Conservation (phyloP, 2,888 invertebrate species). For the Tethea ocularis region DNA sequence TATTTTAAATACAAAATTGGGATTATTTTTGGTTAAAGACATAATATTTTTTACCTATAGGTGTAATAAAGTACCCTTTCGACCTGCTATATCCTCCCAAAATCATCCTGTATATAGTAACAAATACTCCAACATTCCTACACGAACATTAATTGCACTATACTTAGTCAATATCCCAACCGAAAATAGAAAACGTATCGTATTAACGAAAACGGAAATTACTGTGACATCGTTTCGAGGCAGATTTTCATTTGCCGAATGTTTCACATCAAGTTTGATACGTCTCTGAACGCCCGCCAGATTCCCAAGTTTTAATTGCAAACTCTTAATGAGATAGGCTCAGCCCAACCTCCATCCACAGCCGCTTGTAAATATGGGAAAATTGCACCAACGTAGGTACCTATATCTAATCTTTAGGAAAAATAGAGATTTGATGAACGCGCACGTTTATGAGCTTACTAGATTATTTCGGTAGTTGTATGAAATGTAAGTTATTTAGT, state of each 20-base stretch:
- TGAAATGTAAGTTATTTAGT: too few relatives aligned
- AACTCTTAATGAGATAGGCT: slow-evolving; percentile 71
- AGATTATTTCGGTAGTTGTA: too few relatives aligned
- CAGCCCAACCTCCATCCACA: slow-evolving; percentile 52
- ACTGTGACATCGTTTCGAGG: slow-evolving; percentile 44
- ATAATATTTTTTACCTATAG: too few relatives aligned
- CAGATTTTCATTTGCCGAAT: slow-evolving; percentile 62
- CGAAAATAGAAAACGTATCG: slow-evolving; percentile 11
- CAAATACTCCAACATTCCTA: too few relatives aligned
- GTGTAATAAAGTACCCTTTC: too few relatives aligned
- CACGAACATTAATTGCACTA: not conserved
- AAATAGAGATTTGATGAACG: not conserved
- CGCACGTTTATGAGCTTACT: too few relatives aligned
- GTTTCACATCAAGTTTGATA: slow-evolving; percentile 57
- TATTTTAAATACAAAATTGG: too few relatives aligned
- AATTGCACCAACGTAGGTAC: not conserved
- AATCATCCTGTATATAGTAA: too few relatives aligned
- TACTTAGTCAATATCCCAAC: not conserved
- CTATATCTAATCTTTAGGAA: not conserved
- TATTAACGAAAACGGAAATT: slow-evolving; percentile 40
- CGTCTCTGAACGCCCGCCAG: slow-evolving; percentile 56
- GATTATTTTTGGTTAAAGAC: too few relatives aligned
- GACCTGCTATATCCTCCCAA: too few relatives aligned
- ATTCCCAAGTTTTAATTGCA: slow-evolving; percentile 75
- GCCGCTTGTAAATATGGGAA: slow-evolving; percentile 19